A percentile compares a stretch with the other conserved stretches of the same genome.
Conservation (phyloP, 92 coral and sea anemone genomes). For the Pocillopora meandrina region DNA sequence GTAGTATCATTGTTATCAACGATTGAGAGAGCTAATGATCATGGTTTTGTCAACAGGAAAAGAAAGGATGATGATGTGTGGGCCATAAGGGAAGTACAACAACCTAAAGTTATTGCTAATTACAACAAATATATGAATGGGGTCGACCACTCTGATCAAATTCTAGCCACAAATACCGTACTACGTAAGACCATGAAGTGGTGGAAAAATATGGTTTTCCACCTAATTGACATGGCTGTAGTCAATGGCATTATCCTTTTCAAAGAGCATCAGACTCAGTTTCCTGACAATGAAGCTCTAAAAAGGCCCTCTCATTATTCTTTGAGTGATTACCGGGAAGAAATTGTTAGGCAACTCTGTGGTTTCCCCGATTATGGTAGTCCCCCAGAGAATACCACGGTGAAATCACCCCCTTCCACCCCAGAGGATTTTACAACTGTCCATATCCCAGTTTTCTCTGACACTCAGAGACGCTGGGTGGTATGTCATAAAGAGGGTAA, state of each 20-base stretch:
- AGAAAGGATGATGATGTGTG: constrained; percentile 24
- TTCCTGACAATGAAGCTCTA: constrained; percentile 5
- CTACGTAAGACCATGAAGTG: not conserved
- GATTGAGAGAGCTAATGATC: constrained; percentile 19
- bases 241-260: constrained; percentile 40
- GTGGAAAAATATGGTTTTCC: constrained; percentile 47
- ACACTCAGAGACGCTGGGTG: too few relatives aligned
- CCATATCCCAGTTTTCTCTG: too few relatives aligned
- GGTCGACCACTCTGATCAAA: constrained; percentile 60
- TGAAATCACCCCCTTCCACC: too few relatives aligned
- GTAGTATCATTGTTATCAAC: constrained; percentile 32
- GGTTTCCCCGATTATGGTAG: constrained; percentile 41
- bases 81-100: constrained; percentile 25
- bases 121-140: constrained; percentile 59
- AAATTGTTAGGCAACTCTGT: constrained; percentile 42
- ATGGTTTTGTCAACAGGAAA: constrained; percentile 17
- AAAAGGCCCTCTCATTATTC: constrained; percentile 30
- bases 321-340: constrained; percentile 40
- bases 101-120: constrained; percentile 28
- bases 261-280: constrained; percentile 23
- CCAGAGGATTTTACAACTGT: too few relatives aligned
- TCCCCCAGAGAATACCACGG: not conserved
- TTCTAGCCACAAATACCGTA: constrained; percentile 10
- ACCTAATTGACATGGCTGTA: not conserved
- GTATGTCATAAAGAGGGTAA: too few relatives aligned